Percentiles rank a stretch among this genome's conserved stretches.
Evolutionary conservation across 1,140 invertebrate species (phyloP).

Genomic region (Neoseiulus cucumeris): DNA sequence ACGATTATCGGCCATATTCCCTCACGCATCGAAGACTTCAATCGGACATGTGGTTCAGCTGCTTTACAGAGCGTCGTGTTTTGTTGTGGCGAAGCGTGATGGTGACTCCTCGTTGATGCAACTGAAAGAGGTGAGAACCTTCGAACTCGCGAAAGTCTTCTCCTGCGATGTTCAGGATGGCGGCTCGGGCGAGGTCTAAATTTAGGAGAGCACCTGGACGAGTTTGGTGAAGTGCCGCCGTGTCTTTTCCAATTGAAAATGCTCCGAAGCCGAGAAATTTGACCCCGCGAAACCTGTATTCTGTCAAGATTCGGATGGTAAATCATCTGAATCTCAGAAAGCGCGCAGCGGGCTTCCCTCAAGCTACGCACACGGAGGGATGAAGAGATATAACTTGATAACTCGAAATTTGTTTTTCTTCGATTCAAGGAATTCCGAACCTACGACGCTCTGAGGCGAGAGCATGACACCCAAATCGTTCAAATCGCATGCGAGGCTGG

Average conservation of each 20-base stretch:
- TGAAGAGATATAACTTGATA: background rate
- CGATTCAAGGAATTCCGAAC: constrained; percentile 55
- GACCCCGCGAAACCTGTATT: too few relatives aligned
- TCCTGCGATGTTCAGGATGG: too few relatives aligned
- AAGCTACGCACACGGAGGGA: too few relatives aligned
- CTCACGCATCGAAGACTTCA: constrained; percentile 92
- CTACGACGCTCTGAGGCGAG: constrained; percentile 72
- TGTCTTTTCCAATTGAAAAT: too few relatives aligned
- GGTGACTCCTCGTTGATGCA: constrained; percentile 97
- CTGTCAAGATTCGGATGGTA: too few relatives aligned
- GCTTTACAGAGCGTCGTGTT: constrained; percentile 89
- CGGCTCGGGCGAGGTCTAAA: too few relatives aligned
- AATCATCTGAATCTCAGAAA: too few relatives aligned
- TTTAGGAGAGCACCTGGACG: too few relatives aligned
- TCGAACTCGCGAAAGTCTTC: too few relatives aligned
- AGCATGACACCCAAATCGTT: constrained; percentile 95
- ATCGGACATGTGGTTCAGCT: constrained; percentile 97
- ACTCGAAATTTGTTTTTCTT: background rate
- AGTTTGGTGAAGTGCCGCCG: too few relatives aligned
- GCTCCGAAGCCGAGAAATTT: too few relatives aligned
- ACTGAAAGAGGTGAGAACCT: constrained; percentile 50
- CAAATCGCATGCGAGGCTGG: constrained; percentile 95
- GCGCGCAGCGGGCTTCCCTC: too few relatives aligned
- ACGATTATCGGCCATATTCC: constrained; percentile 77
- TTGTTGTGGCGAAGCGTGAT: constrained; percentile 91